phyloP scores from a whole-genome alignment of 1,140 invertebrate species.

The Drosophila novamexicana region DNA sequence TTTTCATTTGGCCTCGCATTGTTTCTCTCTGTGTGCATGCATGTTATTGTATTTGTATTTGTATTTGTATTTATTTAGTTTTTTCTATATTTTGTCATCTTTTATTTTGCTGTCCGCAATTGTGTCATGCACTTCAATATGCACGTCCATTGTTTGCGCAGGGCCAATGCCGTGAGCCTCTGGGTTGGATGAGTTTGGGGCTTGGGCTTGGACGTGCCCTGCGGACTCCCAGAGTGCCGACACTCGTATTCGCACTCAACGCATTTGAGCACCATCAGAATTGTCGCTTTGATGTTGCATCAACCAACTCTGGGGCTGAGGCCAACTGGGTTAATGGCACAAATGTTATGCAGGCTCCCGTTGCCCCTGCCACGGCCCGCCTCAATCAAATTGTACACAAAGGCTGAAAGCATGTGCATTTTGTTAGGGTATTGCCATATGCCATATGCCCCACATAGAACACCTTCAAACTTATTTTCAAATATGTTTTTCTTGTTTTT shows the following conservation, averaged over 20 bases:
- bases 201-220: not conserved
- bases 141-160: conserved; percentile 53
- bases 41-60: not conserved
- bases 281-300: conserved; percentile 72
- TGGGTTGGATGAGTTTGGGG: not conserved
- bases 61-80: conserved; percentile 38
- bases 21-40: conserved; percentile 19
- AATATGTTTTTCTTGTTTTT: conserved; percentile 10
- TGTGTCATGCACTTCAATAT: conserved; percentile 76
- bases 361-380: not conserved
- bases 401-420: conserved; percentile 14
- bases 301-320: conserved; percentile 48
- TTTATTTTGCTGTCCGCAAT: conserved; percentile 54
- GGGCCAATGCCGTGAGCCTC: conserved; percentile 42
- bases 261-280: conserved; percentile 55
- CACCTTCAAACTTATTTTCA: conserved; percentile 54
- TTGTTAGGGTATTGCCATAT: conserved; percentile 24
- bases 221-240: conserved; percentile 15
- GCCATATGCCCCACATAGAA: conserved; percentile 35
- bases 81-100: conserved; percentile 25
- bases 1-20: conserved; percentile 50
- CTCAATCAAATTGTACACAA: conserved; percentile 41
- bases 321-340: conserved; percentile 78
- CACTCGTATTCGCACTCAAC: conserved; percentile 35
- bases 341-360: conserved; percentile 45